Base-by-base conservation (phyloP, 1,140 invertebrate genomes). In the Mycetomoellerius zeteki region DNA sequence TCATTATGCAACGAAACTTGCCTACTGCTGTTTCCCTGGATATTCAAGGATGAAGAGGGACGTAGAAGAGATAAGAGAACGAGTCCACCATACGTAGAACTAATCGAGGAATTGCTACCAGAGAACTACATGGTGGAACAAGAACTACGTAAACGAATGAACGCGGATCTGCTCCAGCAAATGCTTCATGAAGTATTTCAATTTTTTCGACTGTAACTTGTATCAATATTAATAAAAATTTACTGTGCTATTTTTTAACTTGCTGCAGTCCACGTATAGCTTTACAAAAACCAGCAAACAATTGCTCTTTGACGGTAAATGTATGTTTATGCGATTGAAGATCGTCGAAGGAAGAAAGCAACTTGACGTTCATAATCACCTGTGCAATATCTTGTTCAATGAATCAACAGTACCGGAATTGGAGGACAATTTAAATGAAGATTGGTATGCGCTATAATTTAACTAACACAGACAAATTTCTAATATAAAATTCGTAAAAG, bases 41-140 rank as follows among this genome's bases (percentile, higher is more conserved):
- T 95, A 47, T 95, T 95, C 19, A 94, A 93, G 58, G 95, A 95
- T 37, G 94, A 95, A 84, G 95, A 95, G 47, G 94, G 94, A 16
- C 94, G 94, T 64, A 93, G 88, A 89, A 89, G 94, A 69, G 94
- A 95, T 30, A 95, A 95, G 89, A 94, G 91, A 69, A 89, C 89
- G 0, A 94, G 94, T 86, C 93, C 94, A 24, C 91, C 94, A 0
- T 95, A 95, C 30, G 54, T 92, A 4, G 94, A 95, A 67, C 88
- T 95, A 37, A 50, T 93, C 27, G 94, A 95, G 86, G 94, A 94
- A 81, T 86, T 95, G 62, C 82, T 95, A 47, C 58, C 89, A 2
- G 90, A 90, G 3, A 92, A 94, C 89, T 95, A 91, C 43, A 87
- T 24, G 2, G 86, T 95, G 30, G 94, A 93, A 54, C 93, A 95